Conservation (phyloP, 37 sponge, comb jelly and placozoan species). For the Cliona cf. orientalis region DNA sequence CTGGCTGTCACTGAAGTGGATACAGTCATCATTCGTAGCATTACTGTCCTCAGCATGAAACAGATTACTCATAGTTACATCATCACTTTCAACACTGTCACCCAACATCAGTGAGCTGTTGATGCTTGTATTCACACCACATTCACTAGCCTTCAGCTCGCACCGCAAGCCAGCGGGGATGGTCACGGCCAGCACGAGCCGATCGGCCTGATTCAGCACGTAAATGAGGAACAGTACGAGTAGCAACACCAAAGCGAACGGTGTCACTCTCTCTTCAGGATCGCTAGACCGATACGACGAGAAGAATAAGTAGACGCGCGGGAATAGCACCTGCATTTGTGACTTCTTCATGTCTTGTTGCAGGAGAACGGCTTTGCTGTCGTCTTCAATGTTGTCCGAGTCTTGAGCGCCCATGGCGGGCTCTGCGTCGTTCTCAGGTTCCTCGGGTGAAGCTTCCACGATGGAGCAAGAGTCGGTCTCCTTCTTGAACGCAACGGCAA, state of each 20-base stretch:
- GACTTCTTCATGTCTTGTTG: neutral
- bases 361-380: neutral
- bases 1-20: constrained; percentile 66
- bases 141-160: neutral
- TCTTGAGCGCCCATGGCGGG: neutral
- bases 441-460: neutral
- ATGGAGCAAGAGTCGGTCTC: neutral
- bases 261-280: constrained; percentile 43
- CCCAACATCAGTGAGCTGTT: neutral
- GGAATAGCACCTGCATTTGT: neutral
- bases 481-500: neutral
- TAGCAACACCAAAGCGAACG: constrained; percentile 67
- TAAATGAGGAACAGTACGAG: constrained; percentile 67
- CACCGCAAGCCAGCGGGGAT: constrained; percentile 85
- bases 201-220: constrained; percentile 90
- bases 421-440: no score
- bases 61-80: neutral
- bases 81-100: neutral
- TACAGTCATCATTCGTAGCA: constrained; percentile 42
- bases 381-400: neutral
- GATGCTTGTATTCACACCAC: constrained; percentile 17
- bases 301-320: neutral
- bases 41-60: neutral
- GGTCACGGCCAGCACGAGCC: constrained; percentile 81
- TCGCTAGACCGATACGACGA: constrained; percentile 20